Evolutionary conservation across 2,888 invertebrate species (phyloP).

Genomic region (Plusia festucae): DNA sequence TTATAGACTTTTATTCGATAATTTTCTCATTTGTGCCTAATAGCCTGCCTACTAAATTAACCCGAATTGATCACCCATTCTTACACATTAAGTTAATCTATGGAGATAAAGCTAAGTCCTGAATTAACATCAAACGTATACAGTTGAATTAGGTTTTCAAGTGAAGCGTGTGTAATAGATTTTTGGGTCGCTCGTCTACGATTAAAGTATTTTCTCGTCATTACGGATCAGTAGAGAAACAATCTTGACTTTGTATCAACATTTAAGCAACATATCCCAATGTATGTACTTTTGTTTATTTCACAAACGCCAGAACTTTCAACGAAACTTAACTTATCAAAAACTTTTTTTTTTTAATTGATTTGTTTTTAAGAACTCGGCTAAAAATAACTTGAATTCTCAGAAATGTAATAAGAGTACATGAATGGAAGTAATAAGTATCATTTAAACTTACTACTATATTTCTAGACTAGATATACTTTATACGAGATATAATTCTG

Average conservation of each 20-base stretch:
- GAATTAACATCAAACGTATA: constrained; percentile 43
- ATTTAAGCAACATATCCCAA: neutral
- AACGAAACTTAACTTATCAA: too few species aligned
- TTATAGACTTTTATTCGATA: constrained; percentile 42
- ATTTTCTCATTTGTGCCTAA: constrained; percentile 49
- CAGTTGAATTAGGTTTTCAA: constrained; percentile 43
- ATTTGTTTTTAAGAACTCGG: too few species aligned
- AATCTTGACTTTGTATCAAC: constrained; percentile 2
- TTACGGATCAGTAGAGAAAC: neutral
- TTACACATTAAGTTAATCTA: constrained; percentile 57
- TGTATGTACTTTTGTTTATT: neutral
- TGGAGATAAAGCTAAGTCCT: constrained; percentile 54
- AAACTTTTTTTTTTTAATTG: too few species aligned
- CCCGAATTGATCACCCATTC: constrained; percentile 59
- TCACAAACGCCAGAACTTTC: too few species aligned
- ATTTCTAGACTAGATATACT: too few species aligned
- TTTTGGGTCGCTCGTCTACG: constrained; percentile 5
- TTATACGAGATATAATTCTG: too few species aligned
- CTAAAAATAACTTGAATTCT: too few species aligned
- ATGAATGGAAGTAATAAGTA: too few species aligned
- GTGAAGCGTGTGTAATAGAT: constrained; percentile 28
- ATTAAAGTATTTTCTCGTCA: constrained; percentile 7
- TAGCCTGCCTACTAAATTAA: constrained; percentile 54
- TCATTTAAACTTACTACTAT: too few species aligned
- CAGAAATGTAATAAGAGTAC: too few species aligned